Evolutionary conservation across 2,113 vertebrate species (phyloP).

Genomic region (Lichenostomus cassidix): DNA sequence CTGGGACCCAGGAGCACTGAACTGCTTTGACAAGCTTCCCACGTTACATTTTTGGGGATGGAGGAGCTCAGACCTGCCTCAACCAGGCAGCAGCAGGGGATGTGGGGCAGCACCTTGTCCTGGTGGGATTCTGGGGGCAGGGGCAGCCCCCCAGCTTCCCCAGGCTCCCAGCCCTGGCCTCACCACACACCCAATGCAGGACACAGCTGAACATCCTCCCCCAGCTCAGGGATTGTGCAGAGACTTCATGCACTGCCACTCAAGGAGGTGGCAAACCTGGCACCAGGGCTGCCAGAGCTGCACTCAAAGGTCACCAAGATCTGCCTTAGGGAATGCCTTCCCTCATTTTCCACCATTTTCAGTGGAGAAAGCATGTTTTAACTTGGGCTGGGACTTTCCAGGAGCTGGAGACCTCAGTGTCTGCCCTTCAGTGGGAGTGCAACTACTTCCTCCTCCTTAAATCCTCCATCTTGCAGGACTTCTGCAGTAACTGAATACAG

Average conservation of each 20-base stretch:
- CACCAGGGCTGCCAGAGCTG: background rate
- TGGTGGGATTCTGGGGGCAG: background rate
- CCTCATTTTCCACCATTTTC: background rate
- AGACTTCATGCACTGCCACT: background rate
- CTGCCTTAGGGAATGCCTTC: background rate
- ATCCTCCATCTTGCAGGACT: background rate
- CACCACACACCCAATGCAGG: rapidly evolving
- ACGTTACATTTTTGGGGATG: background rate
- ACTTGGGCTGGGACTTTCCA: background rate
- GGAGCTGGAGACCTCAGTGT: background rate
- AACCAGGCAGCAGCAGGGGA: background rate
- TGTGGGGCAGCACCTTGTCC: background rate
- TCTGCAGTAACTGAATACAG: background rate
- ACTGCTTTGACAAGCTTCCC: background rate
- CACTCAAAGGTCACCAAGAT: background rate
- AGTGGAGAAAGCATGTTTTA: background rate
- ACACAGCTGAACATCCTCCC: rapidly evolving
- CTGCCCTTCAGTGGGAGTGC: background rate
- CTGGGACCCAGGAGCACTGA: background rate
- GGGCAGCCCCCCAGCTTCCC: background rate
- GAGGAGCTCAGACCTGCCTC: background rate
- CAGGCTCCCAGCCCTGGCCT: rapidly evolving
- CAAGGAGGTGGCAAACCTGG: background rate
- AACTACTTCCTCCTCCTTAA: background rate
- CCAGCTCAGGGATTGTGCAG: background rate